Evolutionary conservation across 2,888 invertebrate genomes (phyloP), one percentile per base, ranked within the genome.

Genomic region (Lagria hirta): DNA sequence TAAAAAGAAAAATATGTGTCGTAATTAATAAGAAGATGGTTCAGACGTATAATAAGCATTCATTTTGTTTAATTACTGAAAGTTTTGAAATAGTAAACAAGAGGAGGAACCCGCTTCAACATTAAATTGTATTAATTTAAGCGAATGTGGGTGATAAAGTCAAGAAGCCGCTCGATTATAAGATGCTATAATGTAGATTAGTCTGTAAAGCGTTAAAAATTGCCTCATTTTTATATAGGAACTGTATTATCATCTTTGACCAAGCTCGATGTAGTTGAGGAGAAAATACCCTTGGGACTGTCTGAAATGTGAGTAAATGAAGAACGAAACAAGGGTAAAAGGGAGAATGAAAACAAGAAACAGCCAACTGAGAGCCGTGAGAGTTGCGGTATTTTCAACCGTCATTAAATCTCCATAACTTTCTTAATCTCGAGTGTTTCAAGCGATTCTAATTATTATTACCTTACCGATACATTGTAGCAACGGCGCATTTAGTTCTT

Each of bases 361-460:
- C 48, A 53, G 48, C 47, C 41, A 45, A 44, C 38, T 33, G 32
- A 30, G 41, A 34, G 29, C 27, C 46, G 26, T 35, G 49, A 48
- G 46, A 48, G 28, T 54, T 54, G 50, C 50, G 52, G 55, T 46
- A 48, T 52, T 56, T 45, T 48, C 47, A 52, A 48, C 54, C 51
- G 51, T 52, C 55, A 49, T 58, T 57, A 57, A 58, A 58, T 60
- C 55, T 53, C 58, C 53, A 58, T 57, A 57, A 54, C 54, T 57
- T 54, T 57, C 57, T 57, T 58, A 59, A 59, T 59, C 53, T 55
- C 28, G 38, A 51, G 48, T 52, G 54, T 55, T 54, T 51, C 47
- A 51, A 54, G 43, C 48, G 47, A 53, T 48, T 44, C 48, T 53
- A 56, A 56, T 56, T 55, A 54, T 54, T 56, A 54, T 52, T 54